phyloP scores from a whole-genome alignment of 2,797 vertebrate species.

The Etheostoma perlongum region DNA sequence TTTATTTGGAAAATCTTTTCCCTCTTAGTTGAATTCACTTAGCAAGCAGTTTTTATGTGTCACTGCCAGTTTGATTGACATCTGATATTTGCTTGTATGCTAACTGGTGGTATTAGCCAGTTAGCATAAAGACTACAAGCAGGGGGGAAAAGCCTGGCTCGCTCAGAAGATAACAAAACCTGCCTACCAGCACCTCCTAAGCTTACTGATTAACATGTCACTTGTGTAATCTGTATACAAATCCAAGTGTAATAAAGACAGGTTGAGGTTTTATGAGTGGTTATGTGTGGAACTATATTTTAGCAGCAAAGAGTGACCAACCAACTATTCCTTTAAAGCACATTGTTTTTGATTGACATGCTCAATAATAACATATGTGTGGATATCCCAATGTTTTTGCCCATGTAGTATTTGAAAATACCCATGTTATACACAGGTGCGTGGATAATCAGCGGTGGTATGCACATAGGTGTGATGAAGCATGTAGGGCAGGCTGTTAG shows the following conservation, averaged over 20 bases:
- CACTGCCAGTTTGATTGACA: not conserved
- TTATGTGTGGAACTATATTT: not conserved
- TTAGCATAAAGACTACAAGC: not conserved
- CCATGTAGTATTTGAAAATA: not conserved
- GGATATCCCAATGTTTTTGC: not conserved
- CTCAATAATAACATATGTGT: not conserved
- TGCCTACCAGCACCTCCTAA: not conserved
- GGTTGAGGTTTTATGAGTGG: not conserved
- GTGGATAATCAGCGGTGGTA: conserved; percentile 97
- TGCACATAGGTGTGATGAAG: conserved; percentile 96
- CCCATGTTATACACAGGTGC: conserved; percentile 84
- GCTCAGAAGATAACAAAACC: not conserved
- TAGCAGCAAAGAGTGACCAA: not conserved
- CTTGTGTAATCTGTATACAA: not conserved
- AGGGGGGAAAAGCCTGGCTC: not conserved
- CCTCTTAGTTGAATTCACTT: not conserved
- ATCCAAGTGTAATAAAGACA: not conserved
- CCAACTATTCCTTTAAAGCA: not conserved
- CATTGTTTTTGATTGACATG: not conserved
- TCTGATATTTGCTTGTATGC: not conserved
- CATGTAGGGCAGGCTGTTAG: conserved; percentile 94
- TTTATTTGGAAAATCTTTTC: not conserved
- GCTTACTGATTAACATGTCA: not conserved
- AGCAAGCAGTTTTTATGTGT: not conserved
- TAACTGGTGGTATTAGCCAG: not conserved